Base-by-base conservation (phyloP, 2,888 invertebrate species). In the Campaea margaritaria region DNA sequence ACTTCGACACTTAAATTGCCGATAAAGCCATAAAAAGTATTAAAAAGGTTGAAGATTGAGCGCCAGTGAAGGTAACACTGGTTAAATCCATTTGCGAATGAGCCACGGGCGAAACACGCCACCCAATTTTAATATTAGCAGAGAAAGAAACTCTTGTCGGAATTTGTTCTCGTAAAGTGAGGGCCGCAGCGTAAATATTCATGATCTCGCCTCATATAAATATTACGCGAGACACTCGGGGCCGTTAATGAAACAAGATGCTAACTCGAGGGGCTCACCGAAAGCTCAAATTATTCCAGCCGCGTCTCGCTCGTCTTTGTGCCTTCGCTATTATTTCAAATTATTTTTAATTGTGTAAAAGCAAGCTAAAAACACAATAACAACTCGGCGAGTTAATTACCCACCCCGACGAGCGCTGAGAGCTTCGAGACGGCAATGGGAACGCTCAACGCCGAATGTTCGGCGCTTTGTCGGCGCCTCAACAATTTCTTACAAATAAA, bases 301-400 rank as follows among this genome's bases (percentile, higher is more conserved):
- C 79, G 76, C 86, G 81, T 82, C 79, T 68, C 74, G 58, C 68
- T 75, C 67, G 79, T 81, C 86, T 85, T 83, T 83, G 81, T 81
- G 78, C 78, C 77, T 76, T 68, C 67, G 82, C 83, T 87, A 87
- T 89, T 87, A 89, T 87, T 89, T 83, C 79, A 86, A 86, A 89
- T 90, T 87, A 89, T 89, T 89, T 89, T 89, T 89, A 89, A 89
- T 89, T 89, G 87, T 84, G 81, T 84, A 86, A 85, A 86, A 85
- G 86, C 86, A 83, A 83, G 76, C 81, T 81, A 84, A 85, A 82
- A 85, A 86, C 83, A 83, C 79, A 82, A 83, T 77, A 85, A 82
- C 82, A 81, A 76, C 79, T 55, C 50, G 79, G 76, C 66, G 75
- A 79, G 83, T 83, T 87, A 87, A 89, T 90, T 89, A 85, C 82